These are phyloP conservation scores for Nomada ferruginata DNA, from an alignment of 2,888 invertebrate species.

Conservation along the genomic window DNA sequence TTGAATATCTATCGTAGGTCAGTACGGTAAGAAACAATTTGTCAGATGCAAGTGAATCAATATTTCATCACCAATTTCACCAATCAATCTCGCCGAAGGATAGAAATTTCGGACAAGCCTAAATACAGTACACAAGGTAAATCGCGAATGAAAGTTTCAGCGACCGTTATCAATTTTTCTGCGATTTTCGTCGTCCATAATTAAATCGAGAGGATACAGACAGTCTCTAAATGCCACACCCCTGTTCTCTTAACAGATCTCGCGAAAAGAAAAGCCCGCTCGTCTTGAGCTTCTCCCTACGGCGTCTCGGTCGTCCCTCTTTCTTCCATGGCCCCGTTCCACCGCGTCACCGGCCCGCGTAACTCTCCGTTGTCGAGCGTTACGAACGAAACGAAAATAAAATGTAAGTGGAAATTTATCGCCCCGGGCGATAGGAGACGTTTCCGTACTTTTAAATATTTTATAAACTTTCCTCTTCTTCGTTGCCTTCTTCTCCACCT, in stretches of 20 bases:
- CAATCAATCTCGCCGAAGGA: too few species aligned
- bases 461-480: constrained; percentile 83
- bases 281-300: constrained; percentile 65
- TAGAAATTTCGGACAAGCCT: too few species aligned
- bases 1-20: too few species aligned
- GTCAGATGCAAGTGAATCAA: too few species aligned
- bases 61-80: too few species aligned
- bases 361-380: constrained; percentile 73
- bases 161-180: constrained; percentile 6
- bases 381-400: constrained; percentile 83
- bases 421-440: constrained; percentile 84
- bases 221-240: constrained; percentile 42
- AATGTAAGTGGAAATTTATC: constrained; percentile 85
- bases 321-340: constrained; percentile 53
- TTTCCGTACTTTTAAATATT: constrained; percentile 85
- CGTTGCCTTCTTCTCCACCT: constrained; percentile 20
- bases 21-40: too few species aligned
- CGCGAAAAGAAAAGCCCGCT: constrained; percentile 57
- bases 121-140: neutral
- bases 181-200: constrained; percentile 44
- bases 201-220: constrained; percentile 31
- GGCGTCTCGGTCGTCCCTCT: constrained; percentile 61
- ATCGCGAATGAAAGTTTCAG: neutral
- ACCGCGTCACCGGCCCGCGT: constrained; percentile 43
- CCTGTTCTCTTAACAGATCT: constrained; percentile 33